Evolutionary conservation across 2,797 vertebrate genomes (phyloP), one percentile per base, ranked within the genome.

Genomic region (Schizothorax lantsangensis): DNA sequence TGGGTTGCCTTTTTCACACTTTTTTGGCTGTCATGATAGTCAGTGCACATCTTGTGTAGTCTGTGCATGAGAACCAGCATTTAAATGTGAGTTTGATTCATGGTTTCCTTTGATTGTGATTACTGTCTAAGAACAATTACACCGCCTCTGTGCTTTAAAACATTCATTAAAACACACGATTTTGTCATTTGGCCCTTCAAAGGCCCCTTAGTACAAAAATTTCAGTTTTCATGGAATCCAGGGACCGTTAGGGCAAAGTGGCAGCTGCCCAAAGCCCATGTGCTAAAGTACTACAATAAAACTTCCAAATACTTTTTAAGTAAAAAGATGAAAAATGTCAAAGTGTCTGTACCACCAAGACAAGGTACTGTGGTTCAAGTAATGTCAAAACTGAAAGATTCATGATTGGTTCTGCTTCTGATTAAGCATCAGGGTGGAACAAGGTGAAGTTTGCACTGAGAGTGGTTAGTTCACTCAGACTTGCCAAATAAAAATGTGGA

Each of bases 41-140:
- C 14, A 79, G 77, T 26, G 4, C 12, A 43, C 6, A 0, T 79
- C 14, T 40, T 26, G 23, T 43, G n/a, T 40, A 26, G 21, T 43
- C 23, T 79, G 36, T 43, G 23, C n/a, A 62, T 43, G 33, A 79
- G 7, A 62, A 43, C 36, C 14, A 59, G 23, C 7, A 62, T 26
- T 79, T 14, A 43, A 62, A 23, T 43, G 6, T 40, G 23, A 59
- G 54, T 40, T 12, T 43, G 54, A 40, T 40, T n/a, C 23, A 9
- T 26, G 36, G 36, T 43, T 79, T 43, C 1, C 54, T 79, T 14
- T 79, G 77, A 79, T 79, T 79, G 36, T 40, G 77, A 62, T 62
- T 62, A 26, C 15, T 5, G 38, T 45, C 54, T 79, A 79, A 62
- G 77, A 62, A 62, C 14, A 62, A 62, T 79, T 30, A 64, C 8